Evolutionary conservation across 2,113 vertebrate genomes (phyloP), one percentile per base, ranked within the genome.

Genomic region (Lycaon pictus): DNA sequence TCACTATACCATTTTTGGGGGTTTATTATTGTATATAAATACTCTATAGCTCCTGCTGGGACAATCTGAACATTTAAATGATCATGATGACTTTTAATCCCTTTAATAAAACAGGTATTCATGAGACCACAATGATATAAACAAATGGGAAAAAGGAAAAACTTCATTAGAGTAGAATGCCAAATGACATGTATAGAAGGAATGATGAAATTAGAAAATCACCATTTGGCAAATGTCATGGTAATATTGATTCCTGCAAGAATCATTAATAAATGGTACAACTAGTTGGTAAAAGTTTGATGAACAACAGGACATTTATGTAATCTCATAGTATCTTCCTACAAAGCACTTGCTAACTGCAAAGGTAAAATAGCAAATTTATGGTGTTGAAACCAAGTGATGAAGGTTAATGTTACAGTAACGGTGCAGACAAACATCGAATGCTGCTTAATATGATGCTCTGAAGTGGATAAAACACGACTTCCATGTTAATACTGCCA

Each of bases 11-110:
- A 82, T 87, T 76, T 86, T 65, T 3, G 1, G 22, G n/a, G 43
- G 19, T 35, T 62, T 43, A 62, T 83, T 88, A 11, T 88, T 84
- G 15, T 94, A 51, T 90, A 51, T 56, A 89, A 93, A 43, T 93
- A 56, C 3, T 35, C 27, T 22, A 80, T 72, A 67, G 32, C 35
- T 82, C 32, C 83, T 60, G 76, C 19, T 83, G 37, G 27, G 51
- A 71, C 37, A 83, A 43, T 92, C 10, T 48, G 32, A 88, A 37
- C 23, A 82, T 82, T 19, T 76, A 60, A 76, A 76, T 67, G 53
- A n/a, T 83, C 7, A 35, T 62, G 71, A 76, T 77, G 27, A 27
- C 3, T 83, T 95, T 82, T 71, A n/a, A 79, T 4, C 22, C n/a
- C 67, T 23, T 60, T 51, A 88, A 48, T 69, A 62, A 69, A 77